Conservation (phyloP, 1,140 invertebrate species). For the Ephestia elutella region DNA sequence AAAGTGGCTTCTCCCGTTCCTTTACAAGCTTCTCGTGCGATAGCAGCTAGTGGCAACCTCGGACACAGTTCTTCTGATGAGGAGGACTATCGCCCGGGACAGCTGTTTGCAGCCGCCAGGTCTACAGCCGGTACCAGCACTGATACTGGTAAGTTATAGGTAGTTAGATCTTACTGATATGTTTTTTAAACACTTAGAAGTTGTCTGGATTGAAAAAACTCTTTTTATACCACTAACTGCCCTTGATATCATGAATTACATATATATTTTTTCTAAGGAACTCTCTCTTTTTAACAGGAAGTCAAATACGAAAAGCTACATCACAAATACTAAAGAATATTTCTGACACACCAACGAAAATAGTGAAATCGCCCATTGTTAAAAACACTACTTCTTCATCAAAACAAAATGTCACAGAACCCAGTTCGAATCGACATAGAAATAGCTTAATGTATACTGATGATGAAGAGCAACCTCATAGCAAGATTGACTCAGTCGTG, state of each 20-base stretch:
- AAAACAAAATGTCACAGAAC: conserved; percentile 3
- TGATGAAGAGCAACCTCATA: conserved; percentile 70
- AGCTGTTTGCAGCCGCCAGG: conserved; percentile 42
- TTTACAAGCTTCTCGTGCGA: not conserved
- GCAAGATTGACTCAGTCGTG: conserved; percentile 73
- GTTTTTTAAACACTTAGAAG: too few relatives aligned
- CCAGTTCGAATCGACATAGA: conserved; percentile 16
- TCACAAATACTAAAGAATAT: conserved; percentile 53
- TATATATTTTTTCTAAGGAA: conserved; percentile 4
- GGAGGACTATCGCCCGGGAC: conserved; percentile 68
- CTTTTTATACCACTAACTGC: too few relatives aligned
- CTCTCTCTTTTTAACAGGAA: too few relatives aligned
- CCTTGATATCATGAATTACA: not conserved
- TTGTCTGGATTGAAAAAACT: too few relatives aligned
- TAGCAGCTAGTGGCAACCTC: conserved; percentile 6
- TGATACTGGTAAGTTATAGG: conserved; percentile 25
- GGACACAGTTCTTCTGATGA: conserved; percentile 72
- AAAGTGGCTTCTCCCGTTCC: not conserved
- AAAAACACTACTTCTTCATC: conserved; percentile 20
- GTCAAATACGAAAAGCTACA: conserved; percentile 60
- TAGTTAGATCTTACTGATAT: too few relatives aligned
- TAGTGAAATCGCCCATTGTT: conserved; percentile 47
- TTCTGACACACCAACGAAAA: conserved; percentile 39
- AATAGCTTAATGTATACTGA: conserved; percentile 69
- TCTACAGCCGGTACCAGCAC: not conserved